Conservation (phyloP, 2,113 vertebrate genomes). For the Ictalurus punctatus region DNA sequence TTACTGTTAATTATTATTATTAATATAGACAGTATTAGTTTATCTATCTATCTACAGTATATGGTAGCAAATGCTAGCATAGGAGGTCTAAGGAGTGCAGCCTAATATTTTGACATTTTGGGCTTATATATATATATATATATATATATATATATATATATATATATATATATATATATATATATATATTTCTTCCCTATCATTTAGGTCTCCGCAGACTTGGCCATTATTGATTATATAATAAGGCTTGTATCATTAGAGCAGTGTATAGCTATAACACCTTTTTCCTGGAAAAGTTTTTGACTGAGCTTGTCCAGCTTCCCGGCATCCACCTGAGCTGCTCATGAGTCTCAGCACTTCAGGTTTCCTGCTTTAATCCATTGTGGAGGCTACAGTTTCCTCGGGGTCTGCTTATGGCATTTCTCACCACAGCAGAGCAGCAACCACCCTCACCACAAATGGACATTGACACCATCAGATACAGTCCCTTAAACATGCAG, state of each 20-base stretch:
- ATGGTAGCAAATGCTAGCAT: too few relatives aligned
- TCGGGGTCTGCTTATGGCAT: constrained; percentile 61
- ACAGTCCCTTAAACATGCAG: constrained; percentile 24
- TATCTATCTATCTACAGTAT: too few relatives aligned
- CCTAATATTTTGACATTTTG: too few relatives aligned
- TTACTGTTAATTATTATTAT: not conserved
- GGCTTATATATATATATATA: too few relatives aligned
- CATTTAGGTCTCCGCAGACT: constrained; percentile 48
- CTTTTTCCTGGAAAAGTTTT: constrained; percentile 71
- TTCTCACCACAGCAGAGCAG: constrained; percentile 60
- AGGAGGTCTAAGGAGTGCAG: too few relatives aligned
- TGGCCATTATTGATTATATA: constrained; percentile 56
- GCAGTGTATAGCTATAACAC: constrained; percentile 56
- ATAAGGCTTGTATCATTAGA: constrained; percentile 20
- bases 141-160: too few relatives aligned
- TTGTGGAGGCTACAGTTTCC: constrained; percentile 76
- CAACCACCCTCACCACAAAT: constrained; percentile 60
- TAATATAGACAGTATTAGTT: not conserved
- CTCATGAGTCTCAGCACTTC: constrained; percentile 60
- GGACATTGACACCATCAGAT: constrained; percentile 48
- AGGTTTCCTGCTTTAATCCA: constrained; percentile 73
- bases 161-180: too few relatives aligned
- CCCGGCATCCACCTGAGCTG: constrained; percentile 67
- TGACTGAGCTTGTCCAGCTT: constrained; percentile 57
- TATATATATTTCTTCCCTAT: not conserved